Evolutionary conservation across 1,140 invertebrate genomes (phyloP), one percentile per base, ranked within the genome.

Genomic region (Sitophilus oryzae): DNA sequence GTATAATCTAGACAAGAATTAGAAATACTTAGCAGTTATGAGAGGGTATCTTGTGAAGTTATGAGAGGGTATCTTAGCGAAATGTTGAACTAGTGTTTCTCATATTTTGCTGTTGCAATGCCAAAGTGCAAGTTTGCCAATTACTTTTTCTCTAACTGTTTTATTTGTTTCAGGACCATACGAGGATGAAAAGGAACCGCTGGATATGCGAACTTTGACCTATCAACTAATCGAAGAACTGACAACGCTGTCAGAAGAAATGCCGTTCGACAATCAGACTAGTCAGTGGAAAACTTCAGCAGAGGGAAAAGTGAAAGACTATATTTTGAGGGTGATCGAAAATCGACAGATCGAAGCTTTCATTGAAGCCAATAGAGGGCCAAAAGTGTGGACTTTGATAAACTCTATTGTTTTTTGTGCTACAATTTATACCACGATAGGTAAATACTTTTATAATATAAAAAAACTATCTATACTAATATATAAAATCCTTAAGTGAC

Each of bases 401-500:
- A 92, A 93, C 64, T 81, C 92, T 0, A 82, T 96, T 61, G 93
- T 94, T 68, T 96, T 90, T 67, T 90, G 90, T 54, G 86, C 89
- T 34, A 96, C 93, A 5, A 86, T 96, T 61, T 93, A 91, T 65
- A 96, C 93, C 0, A 96, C 93, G 2, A 96, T 96, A 64, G 93
- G 92, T 93, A 65, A 80, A n/a, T n/a, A n/a, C n/a, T n/a, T n/a
- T n/a, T n/a, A n/a, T n/a, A n/a, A n/a, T n/a, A n/a, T n/a, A n/a
- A n/a, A n/a, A n/a, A n/a, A n/a, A n/a, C n/a, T n/a, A n/a, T n/a
- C n/a, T n/a, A n/a, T n/a, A n/a, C n/a, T n/a, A n/a, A n/a, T n/a
- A n/a, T n/a, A n/a, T n/a, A n/a, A n/a, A n/a, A n/a, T n/a, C n/a
- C n/a, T n/a, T n/a, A n/a, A n/a, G n/a, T n/a, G n/a, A n/a, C n/a